Evolutionary conservation across 2,888 invertebrate genomes (phyloP), one percentile per base, ranked within the genome.

Genomic region (Unio pictorum): DNA sequence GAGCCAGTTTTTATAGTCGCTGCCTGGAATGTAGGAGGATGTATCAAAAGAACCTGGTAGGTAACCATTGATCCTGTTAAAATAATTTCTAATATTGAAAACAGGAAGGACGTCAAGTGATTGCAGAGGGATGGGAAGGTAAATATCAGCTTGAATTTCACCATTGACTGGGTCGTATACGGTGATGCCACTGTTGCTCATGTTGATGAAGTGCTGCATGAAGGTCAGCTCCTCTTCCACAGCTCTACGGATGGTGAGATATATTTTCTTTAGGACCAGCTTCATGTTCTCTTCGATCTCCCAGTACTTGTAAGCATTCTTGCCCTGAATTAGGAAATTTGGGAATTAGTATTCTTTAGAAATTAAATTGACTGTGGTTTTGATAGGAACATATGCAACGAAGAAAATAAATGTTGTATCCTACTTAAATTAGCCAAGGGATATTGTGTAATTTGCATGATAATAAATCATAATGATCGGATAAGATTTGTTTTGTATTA

Each of bases 1-100:
- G 81, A 97, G 85, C 92, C 95, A 94, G 74, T 94, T 94, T 63
- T 93, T 92, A 3, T 94, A 93, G 88, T 95, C 94, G 82, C 94
- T 60, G 30, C 73, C 92, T 0, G 95, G 94, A 77, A 94, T 93
- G 82, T 95, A 93, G 78, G 71, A 58, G 20, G 71, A 61, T 30
- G 78, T 59, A 61, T 71, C 64, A n/a, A 64, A 64, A 11, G 64
- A 34, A 4, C 65, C 54, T 45, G 80, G 78, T n/a, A 75, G 55
- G 57, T 76, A 71, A 6, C 67, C 59, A 5, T 60, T 64, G 15
- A 79, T 66, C 59, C 69, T 65, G 18, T 76, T 59, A 11, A 76
- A 11, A 61, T 79, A 75, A 55, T 71, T 68, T 18, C 28, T 57
- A 18, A 78, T 7, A 28, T 73, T 64, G 1, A 81, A 26, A 4